phyloP scores from a whole-genome alignment of 2,797 vertebrate genomes.

The Ptychadena robeensis region DNA sequence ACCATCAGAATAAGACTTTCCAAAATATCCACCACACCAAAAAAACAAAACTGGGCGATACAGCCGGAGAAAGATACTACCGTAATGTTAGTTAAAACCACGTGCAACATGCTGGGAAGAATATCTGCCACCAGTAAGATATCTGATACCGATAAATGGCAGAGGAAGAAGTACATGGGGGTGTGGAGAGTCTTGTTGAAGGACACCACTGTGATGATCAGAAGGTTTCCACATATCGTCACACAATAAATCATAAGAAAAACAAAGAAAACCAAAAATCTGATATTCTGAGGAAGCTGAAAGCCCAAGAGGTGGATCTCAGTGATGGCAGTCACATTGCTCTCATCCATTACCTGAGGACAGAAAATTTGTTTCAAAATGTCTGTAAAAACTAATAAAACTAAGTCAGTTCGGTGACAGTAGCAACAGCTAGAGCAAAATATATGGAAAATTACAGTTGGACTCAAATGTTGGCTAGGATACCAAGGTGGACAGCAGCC shows the following conservation, averaged over 20 bases:
- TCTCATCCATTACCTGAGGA: too few species aligned
- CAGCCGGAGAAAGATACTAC: not conserved
- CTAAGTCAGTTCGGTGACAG: too few species aligned
- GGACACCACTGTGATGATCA: not conserved
- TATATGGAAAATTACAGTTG: too few species aligned
- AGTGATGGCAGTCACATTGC: not conserved
- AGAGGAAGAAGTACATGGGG: constrained; percentile 23
- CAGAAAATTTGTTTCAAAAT: too few species aligned
- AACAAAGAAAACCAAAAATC: not conserved
- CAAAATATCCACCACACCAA: not conserved
- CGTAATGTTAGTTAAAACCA: not conserved
- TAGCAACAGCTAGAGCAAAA: too few species aligned
- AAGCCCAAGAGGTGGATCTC: constrained; percentile 6
- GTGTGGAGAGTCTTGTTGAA: not conserved
- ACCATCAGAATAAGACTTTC: not conserved
- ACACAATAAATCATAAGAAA: not conserved
- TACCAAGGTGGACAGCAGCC: too few species aligned
- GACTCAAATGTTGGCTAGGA: too few species aligned
- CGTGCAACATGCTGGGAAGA: not conserved
- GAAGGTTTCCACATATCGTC: too few species aligned
- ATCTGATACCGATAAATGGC: not conserved
- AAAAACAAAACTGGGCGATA: constrained; percentile 19
- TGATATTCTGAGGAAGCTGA: not conserved
- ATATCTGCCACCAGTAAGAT: not conserved
- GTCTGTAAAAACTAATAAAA: too few species aligned